Evolutionary conservation across 2,888 invertebrate genomes (phyloP), one percentile per base, ranked within the genome.

Genomic region (Platycheirus albimanus): DNA sequence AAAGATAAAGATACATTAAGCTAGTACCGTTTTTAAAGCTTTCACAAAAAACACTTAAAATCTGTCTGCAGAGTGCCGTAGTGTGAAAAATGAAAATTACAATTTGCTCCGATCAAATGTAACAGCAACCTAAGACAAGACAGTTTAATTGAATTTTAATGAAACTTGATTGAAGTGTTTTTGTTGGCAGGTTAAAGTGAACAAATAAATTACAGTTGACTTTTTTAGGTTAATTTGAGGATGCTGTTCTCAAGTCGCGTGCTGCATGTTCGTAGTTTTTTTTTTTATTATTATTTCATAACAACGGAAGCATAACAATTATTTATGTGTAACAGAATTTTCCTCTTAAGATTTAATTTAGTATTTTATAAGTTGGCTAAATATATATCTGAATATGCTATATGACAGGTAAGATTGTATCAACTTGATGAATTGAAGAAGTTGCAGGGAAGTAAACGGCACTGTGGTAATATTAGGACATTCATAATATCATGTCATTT

Each of bases 101-200:
- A 63, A 72, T 49, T 49, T 41, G 41, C 45, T n/a, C 43, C 52
- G 63, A 72, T 64, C 52, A 38, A 13, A 0, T 54, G 41, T 45
- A 63, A 54, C 63, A 8, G 20, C n/a, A 15, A 47, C 54, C 52
- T 54, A 4, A 63, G 52, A 47, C 38, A 4, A 63, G 52, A 47
- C 38, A 43, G n/a, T 43, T 75, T 15, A 58, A 76, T 69, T 69
- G 28, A 76, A 54, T 52, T 61, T 43, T 63, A 69, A 54, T 63
- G 28, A 54, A 69, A 69, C 61, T 36, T 63, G 61, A 52, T 52
- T 52, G 61, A 61, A n/a, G n/a, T n/a, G 38, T 47, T 63, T 51
- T 49, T 36, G 11, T 58, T 58, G 1, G 30, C 10, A 7, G 36
- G 36, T 41, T 51, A n/a, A 36, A 20, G 11, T 28, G 20, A 13